Evolutionary conservation across 2,888 invertebrate genomes (phyloP).

Genomic region (Theristus sp.): DNA sequence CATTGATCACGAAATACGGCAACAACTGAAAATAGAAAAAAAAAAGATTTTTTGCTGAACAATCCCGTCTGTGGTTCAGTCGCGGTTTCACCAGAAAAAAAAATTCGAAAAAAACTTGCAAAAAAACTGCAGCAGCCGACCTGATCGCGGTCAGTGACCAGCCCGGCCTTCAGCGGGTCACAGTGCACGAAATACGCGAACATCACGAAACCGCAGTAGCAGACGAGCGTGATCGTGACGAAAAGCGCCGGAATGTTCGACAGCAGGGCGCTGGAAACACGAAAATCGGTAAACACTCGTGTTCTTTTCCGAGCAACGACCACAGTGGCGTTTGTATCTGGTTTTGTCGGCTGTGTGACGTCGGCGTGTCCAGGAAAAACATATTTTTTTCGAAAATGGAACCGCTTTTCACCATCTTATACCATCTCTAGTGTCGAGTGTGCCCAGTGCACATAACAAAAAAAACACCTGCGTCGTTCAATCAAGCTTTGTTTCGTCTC

Average conservation of each 20-base stretch:
- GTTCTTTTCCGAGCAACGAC: neutral
- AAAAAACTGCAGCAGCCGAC: neutral
- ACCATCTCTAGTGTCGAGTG: too few relatives aligned
- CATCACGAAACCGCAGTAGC: constrained; percentile 8
- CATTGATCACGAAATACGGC: constrained; percentile 6
- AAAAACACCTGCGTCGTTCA: too few relatives aligned
- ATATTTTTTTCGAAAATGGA: too few relatives aligned
- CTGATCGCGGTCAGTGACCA: constrained; percentile 12
- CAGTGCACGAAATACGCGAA: constrained; percentile 5
- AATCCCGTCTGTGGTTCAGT: too few relatives aligned
- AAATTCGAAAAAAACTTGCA: neutral
- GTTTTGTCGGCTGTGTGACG: too few relatives aligned
- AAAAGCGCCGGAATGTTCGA: constrained; percentile 2
- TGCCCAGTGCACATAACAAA: too few relatives aligned
- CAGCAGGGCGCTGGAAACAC: constrained; percentile 2
- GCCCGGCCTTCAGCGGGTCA: constrained; percentile 10
- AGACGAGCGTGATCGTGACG: constrained; percentile 1
- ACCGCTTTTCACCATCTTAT: too few relatives aligned
- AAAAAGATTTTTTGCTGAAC: neutral
- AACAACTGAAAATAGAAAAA: constrained; percentile 4
- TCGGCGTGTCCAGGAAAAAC: too few relatives aligned
- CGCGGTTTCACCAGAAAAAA: too few relatives aligned
- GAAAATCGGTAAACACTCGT: neutral
- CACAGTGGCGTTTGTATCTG: too few relatives aligned
- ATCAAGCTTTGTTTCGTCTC: too few relatives aligned